Evolutionary conservation across 92 coral and sea anemone species (phyloP).

Genomic region (Metridium senile): DNA sequence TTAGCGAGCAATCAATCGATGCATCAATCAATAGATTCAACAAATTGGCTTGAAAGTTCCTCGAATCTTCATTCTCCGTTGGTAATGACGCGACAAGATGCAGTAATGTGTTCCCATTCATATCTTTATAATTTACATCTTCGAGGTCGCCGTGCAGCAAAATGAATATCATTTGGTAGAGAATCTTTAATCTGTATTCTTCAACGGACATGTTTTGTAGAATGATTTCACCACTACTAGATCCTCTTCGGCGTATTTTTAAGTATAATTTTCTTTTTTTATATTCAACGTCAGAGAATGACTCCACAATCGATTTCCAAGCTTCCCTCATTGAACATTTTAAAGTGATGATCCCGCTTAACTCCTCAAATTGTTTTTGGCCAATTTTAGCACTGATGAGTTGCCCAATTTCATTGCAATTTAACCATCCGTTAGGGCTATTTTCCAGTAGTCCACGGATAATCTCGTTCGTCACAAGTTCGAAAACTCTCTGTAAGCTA

Average conservation of each 20-base stretch:
- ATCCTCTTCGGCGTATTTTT: not conserved
- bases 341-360: too few species aligned
- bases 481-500: too few species aligned
- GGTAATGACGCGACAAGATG: constrained; percentile 66
- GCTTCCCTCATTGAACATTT: too few species aligned
- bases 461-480: too few species aligned
- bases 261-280: not conserved
- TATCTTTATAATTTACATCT: constrained; percentile 8
- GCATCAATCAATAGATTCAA: constrained; percentile 28
- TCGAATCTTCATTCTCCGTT: constrained; percentile 16
- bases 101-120: constrained; percentile 45
- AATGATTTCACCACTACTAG: not conserved
- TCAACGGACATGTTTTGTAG: not conserved
- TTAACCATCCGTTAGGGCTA: too few species aligned
- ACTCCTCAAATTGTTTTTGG: too few species aligned
- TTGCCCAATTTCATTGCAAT: too few species aligned
- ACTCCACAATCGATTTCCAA: too few species aligned
- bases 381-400: too few species aligned
- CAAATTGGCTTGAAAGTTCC: not conserved
- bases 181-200: constrained; percentile 12
- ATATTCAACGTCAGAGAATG: too few species aligned
- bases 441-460: too few species aligned
- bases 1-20: constrained; percentile 24
- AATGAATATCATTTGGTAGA: not conserved
- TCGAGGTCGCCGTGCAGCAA: not conserved